phyloP scores from a whole-genome alignment of 2,888 invertebrate species.

The Eurytoma adleriae region DNA sequence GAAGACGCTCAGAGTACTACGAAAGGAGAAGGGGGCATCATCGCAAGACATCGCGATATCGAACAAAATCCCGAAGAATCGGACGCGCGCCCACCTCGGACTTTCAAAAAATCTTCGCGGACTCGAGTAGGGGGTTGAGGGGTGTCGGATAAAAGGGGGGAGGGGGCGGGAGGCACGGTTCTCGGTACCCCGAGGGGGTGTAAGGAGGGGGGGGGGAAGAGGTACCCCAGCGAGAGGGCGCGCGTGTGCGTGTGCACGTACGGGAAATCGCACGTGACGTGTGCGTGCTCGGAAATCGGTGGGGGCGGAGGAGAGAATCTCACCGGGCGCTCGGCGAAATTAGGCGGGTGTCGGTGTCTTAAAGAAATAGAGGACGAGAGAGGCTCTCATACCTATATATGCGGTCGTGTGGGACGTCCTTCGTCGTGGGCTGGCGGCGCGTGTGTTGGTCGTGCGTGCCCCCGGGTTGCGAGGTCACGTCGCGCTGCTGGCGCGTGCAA shows the following conservation, averaged over 20 bases:
- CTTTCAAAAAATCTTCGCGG: slow-evolving; percentile 33
- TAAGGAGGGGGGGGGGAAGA: background rate
- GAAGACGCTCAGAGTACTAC: no score
- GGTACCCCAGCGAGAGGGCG: slow-evolving; percentile 9
- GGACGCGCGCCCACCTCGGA: background rate
- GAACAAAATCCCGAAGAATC: no score
- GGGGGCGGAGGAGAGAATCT: no score
- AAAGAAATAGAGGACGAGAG: slow-evolving; percentile 39
- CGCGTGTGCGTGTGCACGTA: slow-evolving; percentile 16
- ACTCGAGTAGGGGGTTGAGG: background rate
- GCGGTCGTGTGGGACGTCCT: background rate
- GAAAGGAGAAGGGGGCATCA: no score
- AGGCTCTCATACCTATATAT: background rate
- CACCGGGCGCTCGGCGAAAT: no score
- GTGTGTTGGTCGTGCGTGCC: background rate
- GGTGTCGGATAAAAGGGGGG: background rate
- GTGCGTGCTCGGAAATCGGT: background rate
- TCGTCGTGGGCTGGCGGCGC: background rate
- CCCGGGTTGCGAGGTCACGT: slow-evolving; percentile 28
- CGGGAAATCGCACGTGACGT: background rate
- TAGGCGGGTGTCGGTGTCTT: background rate
- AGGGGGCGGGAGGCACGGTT: slow-evolving; percentile 24
- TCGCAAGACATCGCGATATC: no score
- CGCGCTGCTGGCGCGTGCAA: slow-evolving; percentile 54
- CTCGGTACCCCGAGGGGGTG: background rate